Evolutionary conservation across 1,140 invertebrate species (phyloP), one percentile per base, ranked within the genome.

Genomic region (Macrotrachela quadricornifera): DNA sequence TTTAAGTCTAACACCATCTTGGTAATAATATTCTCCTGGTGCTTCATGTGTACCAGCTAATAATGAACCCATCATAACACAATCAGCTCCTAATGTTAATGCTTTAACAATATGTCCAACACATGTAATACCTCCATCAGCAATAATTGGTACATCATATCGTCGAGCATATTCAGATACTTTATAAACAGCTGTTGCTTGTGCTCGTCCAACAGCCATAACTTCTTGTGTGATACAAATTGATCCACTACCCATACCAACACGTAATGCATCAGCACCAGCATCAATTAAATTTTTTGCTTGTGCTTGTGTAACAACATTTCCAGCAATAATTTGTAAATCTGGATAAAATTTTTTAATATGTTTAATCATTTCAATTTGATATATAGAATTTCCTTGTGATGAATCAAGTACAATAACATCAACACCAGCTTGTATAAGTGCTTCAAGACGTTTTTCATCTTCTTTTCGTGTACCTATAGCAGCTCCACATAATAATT

Each of bases 161-260:
- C 78, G 73, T 47, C 77, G 72, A 3, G 92, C 85, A 73, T 88
- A 97, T 56, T 85, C 80, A 6, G 88, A 75, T 1, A 95, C 88
- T 50, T 67, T 64, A 54, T 69, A 69, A 3, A 70, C 67, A 10
- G 68, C 68, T 45, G 73, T 73, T 10, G 69, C 78, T 69, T 97
- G 94, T 0, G 92, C 83, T 53, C 94, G 76, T 9, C 94, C 94
- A 55, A 95, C 92, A 8, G 92, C 94, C 90, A 96, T 97, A 0
- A 99, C 91, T 76, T 96, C 91, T 73, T 96, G 91, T 6, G 92
- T 97, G 43, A 96, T 99, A 66, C 92, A 99, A 60, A 99, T 99
- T 10, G 87, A 95, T 0, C 92, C 92, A 66, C 82, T 86, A 10
- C 92, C 92, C 92, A 99, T 97, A 18, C 92, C 92, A 42, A 96